Percentiles rank a stretch among this genome's conserved stretches.
Conservation (phyloP, 2,797 vertebrate species). For the Phrynocephalus vlangalii region DNA sequence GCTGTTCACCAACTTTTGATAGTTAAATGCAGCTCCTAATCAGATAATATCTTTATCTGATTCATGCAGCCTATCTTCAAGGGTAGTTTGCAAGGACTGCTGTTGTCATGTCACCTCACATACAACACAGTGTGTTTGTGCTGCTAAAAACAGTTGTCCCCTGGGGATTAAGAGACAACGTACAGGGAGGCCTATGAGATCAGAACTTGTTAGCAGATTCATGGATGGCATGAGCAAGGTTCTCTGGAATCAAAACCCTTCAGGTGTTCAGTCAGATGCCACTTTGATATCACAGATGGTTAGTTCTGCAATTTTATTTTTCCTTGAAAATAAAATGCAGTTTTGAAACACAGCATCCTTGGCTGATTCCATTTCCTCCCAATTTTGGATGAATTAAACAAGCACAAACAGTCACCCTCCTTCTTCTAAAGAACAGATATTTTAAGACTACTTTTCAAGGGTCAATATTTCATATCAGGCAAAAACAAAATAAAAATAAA, state of each 20-base stretch:
- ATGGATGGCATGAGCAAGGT: slow-evolving; percentile 26
- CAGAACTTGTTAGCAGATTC: neutral
- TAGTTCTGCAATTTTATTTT: neutral
- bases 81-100: slow-evolving; percentile 43
- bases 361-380: neutral
- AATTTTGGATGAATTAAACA: neutral
- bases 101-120: slow-evolving; percentile 57
- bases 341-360: slow-evolving; percentile 18
- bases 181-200: slow-evolving; percentile 10
- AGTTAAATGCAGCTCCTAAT: neutral
- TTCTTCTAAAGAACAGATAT: neutral
- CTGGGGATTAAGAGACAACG: slow-evolving; percentile 59
- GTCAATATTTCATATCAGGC: neutral
- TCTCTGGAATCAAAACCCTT: slow-evolving; percentile 12
- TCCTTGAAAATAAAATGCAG: neutral
- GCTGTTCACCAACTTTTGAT: neutral
- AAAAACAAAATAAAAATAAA: too few species aligned
- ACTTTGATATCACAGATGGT: neutral
- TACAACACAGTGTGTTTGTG: slow-evolving; percentile 43
- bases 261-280: neutral
- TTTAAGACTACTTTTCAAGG: neutral
- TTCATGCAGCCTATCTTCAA: slow-evolving; percentile 17
- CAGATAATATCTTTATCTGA: rapidly evolving
- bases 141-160: slow-evolving; percentile 63
- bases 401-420: neutral